Evolutionary conservation across 2,797 vertebrate genomes (phyloP).

Genomic region (Delichon dasypus): DNA sequence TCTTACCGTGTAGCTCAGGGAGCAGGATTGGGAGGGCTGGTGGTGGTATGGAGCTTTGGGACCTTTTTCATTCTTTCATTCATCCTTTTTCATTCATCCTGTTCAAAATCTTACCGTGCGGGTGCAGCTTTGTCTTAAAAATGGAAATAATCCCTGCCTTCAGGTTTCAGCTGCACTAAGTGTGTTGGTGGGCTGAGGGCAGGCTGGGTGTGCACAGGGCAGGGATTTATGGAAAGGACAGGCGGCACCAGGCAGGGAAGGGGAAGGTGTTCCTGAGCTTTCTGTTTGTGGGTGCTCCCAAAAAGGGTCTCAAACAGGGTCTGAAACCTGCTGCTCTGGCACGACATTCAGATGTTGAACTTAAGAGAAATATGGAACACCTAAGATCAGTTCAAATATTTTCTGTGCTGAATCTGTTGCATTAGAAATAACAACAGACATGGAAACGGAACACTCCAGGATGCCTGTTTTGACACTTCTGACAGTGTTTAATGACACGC

Average conservation of each 20-base stretch:
- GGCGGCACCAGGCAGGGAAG: not conserved
- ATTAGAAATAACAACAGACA: not conserved
- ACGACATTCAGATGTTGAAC: not conserved
- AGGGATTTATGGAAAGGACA: not conserved
- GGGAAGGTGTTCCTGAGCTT: not conserved
- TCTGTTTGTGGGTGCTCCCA: not conserved
- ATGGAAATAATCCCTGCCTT: not conserved
- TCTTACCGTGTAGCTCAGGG: fast-evolving
- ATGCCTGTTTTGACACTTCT: not conserved
- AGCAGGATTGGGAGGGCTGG: not conserved
- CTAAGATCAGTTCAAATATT: not conserved
- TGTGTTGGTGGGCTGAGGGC: not conserved
- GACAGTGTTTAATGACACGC: not conserved
- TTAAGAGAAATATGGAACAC: not conserved
- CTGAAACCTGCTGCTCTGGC: not conserved
- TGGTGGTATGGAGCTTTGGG: fast-evolving
- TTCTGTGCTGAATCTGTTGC: not conserved
- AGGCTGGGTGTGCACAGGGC: not conserved
- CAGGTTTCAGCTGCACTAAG: not conserved
- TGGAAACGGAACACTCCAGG: not conserved
- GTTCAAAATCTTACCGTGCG: not conserved
- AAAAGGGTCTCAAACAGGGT: not conserved
- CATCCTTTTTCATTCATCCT: not conserved
- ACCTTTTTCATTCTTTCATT: not conserved
- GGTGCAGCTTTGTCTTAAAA: not conserved